Conservation (phyloP, 2,797 vertebrate genomes). For the Ctenopoma multispine region DNA sequence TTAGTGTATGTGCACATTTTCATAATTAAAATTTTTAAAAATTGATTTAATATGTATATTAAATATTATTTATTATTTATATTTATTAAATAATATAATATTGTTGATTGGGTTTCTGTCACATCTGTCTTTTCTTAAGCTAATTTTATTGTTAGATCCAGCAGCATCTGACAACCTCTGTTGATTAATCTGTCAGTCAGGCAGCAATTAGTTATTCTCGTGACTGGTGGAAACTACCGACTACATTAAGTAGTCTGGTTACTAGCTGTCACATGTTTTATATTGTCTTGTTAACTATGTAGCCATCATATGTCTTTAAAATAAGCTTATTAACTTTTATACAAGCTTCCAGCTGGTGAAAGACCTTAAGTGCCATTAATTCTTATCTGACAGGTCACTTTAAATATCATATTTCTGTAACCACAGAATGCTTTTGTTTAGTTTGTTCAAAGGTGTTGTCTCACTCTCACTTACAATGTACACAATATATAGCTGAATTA, state of each 20-base stretch:
- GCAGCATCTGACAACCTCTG: background rate
- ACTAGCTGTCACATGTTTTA: background rate
- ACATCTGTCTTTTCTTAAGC: no score
- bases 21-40: no score
- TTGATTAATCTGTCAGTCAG: background rate
- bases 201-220: background rate
- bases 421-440: background rate
- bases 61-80: no score
- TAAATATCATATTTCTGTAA: conserved; percentile 1
- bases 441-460: background rate
- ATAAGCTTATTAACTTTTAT: background rate
- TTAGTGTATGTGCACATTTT: no score
- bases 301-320: conserved; percentile 13
- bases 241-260: conserved; percentile 1
- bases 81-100: no score
- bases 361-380: background rate
- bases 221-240: background rate
- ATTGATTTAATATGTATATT: no score
- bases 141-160: no score
- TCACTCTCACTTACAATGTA: background rate
- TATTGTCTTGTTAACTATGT: background rate
- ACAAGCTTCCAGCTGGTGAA: no score
- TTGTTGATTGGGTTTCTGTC: no score
- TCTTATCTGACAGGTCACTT: conserved; percentile 4
- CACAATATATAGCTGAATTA: conserved; percentile 25